Conservation (phyloP, 2,113 vertebrate genomes). For the Empidonax alnorum region DNA sequence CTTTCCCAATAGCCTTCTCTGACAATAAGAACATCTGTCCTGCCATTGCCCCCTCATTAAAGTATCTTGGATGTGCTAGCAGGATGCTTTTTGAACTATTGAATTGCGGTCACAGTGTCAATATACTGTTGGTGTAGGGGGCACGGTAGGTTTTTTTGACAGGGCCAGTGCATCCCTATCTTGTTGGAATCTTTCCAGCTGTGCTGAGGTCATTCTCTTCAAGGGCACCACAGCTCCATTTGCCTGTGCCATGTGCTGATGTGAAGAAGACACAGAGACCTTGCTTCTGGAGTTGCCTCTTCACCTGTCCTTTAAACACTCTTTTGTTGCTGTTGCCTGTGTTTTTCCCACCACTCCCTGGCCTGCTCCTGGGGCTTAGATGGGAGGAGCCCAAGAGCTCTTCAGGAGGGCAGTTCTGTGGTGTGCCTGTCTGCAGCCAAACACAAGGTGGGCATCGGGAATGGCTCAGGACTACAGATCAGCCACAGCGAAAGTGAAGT, state of each 20-base stretch:
- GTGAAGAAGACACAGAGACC: background rate
- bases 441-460: background rate
- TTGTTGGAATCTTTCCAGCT: background rate
- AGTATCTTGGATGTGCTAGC: background rate
- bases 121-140: background rate
- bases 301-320: too few relatives aligned
- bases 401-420: background rate
- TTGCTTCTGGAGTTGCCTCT: background rate
- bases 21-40: background rate
- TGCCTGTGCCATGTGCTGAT: rapidly evolving
- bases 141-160: background rate
- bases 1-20: background rate
- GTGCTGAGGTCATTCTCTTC: rapidly evolving
- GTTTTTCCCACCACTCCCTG: background rate
- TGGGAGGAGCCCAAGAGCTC: rapidly evolving
- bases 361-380: background rate
- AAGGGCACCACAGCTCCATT: background rate
- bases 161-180: background rate
- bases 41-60: background rate
- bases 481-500: rapidly evolving
- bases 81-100: background rate
- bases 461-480: background rate
- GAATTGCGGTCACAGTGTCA: background rate
- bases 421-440: background rate
- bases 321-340: background rate